Conservation (phyloP, 2,888 invertebrate species). For the Andrena hattorfiana region DNA sequence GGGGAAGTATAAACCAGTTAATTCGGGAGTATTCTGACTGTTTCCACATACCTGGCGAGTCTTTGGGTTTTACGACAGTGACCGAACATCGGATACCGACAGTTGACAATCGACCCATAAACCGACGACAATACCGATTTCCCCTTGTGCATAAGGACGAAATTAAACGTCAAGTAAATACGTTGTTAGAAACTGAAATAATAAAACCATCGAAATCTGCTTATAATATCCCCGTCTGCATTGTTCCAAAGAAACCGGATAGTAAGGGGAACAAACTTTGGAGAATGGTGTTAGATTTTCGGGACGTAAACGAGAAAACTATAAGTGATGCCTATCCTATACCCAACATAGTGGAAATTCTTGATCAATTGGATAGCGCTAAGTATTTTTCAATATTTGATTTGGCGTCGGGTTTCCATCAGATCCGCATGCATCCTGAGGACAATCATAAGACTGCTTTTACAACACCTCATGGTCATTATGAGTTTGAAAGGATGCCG, state of each 20-base stretch:
- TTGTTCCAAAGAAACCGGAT: slow-evolving; percentile 3
- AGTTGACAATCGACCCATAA: background rate
- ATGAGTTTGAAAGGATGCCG: slow-evolving; percentile 15
- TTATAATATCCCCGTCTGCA: background rate
- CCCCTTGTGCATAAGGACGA: background rate
- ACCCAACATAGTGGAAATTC: slow-evolving; percentile 3
- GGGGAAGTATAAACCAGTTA: background rate
- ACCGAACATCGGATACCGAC: background rate
- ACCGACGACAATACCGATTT: background rate
- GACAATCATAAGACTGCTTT: slow-evolving; percentile 15
- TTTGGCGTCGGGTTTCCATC: slow-evolving; percentile 14
- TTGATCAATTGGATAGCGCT: slow-evolving; percentile 6
- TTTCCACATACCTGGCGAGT: slow-evolving; percentile 8
- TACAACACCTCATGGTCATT: slow-evolving; percentile 8
- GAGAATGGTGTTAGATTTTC: slow-evolving; percentile 8
- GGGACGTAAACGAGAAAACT: background rate
- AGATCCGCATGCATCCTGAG: slow-evolving; percentile 1
- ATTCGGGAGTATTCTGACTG: background rate
- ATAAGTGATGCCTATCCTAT: slow-evolving; percentile 15
- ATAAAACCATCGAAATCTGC: background rate
- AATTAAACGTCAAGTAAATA: background rate
- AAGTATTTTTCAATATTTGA: slow-evolving; percentile 9
- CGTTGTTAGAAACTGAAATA: background rate
- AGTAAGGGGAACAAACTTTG: slow-evolving; percentile 1
- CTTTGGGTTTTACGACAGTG: background rate